Conservation (phyloP, 1,140 invertebrate species). For the Matsumurasca onukii region DNA sequence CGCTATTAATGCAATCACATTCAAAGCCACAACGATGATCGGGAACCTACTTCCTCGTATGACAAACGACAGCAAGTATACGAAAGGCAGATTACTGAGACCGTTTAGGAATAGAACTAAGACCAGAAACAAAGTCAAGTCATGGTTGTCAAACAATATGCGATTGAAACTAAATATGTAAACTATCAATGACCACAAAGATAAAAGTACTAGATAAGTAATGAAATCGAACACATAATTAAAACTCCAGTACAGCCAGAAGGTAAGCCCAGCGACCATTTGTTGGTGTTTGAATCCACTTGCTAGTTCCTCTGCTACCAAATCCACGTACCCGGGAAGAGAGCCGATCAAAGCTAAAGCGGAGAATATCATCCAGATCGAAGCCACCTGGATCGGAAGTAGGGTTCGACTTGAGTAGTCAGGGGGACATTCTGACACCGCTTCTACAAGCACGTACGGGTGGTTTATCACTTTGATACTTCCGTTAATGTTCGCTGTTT, state of each 20-base stretch:
- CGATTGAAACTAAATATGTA: constrained; percentile 29
- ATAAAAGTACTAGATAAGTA: neutral
- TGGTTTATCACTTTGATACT: neutral
- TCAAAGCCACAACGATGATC: neutral
- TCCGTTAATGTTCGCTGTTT: neutral
- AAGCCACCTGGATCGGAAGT: too few relatives aligned
- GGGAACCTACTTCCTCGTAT: constrained; percentile 35
- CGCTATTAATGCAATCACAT: neutral
- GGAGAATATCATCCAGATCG: too few relatives aligned
- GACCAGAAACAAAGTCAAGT: constrained; percentile 33
- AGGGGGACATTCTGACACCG: too few relatives aligned
- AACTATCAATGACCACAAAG: neutral
- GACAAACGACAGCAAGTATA: constrained; percentile 38
- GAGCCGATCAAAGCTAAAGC: too few relatives aligned
- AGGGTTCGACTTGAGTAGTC: too few relatives aligned
- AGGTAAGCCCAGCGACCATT: neutral
- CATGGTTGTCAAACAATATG: neutral
- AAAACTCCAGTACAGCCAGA: neutral
- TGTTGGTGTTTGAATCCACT: constrained; percentile 11
- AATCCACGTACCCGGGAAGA: too few relatives aligned
- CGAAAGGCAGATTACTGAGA: constrained; percentile 32
- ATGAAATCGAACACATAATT: neutral
- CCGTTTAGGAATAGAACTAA: constrained; percentile 36
- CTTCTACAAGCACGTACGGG: neutral
- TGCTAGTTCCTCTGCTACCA: neutral